Evolutionary conservation across 2,888 invertebrate species (phyloP).

Genomic region (Xanthostigma xanthostigma): DNA sequence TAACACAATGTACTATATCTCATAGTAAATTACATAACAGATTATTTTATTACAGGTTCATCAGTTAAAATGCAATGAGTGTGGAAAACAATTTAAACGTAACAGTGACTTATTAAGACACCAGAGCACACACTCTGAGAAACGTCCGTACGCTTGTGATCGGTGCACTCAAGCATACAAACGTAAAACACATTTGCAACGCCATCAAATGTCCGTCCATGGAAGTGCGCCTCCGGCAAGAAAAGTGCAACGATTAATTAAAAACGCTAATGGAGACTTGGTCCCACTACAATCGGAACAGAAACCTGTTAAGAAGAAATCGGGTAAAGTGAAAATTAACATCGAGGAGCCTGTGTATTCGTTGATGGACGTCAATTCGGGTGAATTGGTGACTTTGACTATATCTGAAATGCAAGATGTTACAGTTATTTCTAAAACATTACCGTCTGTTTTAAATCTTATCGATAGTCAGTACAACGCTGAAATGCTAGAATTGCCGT

Average conservation of each 20-base stretch:
- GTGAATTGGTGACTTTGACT: slow-evolving; percentile 18
- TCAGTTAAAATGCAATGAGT: slow-evolving; percentile 23
- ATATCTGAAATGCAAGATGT: slow-evolving; percentile 5
- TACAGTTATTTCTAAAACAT: not conserved
- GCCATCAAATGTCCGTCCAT: slow-evolving; percentile 24
- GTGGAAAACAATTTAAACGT: slow-evolving; percentile 25
- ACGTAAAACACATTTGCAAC: slow-evolving; percentile 22
- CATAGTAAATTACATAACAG: too few species aligned
- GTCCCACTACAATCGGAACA: slow-evolving; percentile 15
- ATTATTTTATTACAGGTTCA: slow-evolving; percentile 15
- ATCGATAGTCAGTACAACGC: slow-evolving; percentile 1
- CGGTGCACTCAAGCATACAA: slow-evolving; percentile 24
- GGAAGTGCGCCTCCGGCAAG: slow-evolving; percentile 19
- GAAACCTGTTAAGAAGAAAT: slow-evolving; percentile 6
- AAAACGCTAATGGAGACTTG: slow-evolving; percentile 20
- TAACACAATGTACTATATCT: too few species aligned
- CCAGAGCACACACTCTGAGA: slow-evolving; percentile 23
- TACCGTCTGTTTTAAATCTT: slow-evolving; percentile 6
- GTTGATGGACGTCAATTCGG: slow-evolving; percentile 19
- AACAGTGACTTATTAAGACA: slow-evolving; percentile 25
- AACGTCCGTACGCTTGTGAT: slow-evolving; percentile 22
- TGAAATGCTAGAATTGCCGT: slow-evolving; percentile 5
- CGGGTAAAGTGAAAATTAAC: not conserved
- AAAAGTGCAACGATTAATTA: slow-evolving; percentile 20
- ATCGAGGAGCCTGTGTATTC: slow-evolving; percentile 17